Base-by-base conservation (phyloP, 2,888 invertebrate species). In the Galerucella calmariensis region DNA sequence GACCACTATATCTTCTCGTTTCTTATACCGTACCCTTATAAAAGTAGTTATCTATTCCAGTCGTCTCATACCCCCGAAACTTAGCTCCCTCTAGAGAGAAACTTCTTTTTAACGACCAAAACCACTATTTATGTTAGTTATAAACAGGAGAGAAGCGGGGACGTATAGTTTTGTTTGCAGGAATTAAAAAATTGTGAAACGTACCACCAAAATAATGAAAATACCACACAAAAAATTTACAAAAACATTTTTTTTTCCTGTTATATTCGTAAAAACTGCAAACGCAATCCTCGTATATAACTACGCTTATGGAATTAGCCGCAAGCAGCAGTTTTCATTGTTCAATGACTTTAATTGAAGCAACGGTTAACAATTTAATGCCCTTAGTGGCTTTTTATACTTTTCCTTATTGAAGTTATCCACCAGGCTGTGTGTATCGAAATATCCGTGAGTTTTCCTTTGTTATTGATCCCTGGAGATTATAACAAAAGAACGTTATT, bases 211-310 rank as follows among this genome's bases (percentile, higher is more conserved):
- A n/a, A n/a, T n/a, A n/a, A n/a, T n/a, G 20, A 20, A 20, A 1
- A 20, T 20, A 20, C 20, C 20, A 20, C 20, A 20, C 0, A 0
- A 20, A 20, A 20, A 20, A 20, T 20, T 1, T 20, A 20, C 20
- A 20, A 20, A 20, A 20, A 20, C 20, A 20, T 20, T 20, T 35
- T 5, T 35, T 35, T 35, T 68, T 94, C 16, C 96, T 97, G 78
- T 41, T 41, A 44, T 16, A n/a, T 63, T 41, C 16, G 56, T 20
- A 35, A 14, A 63, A 35, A 0, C 12, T 27, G 58, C 5, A 16
- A 20, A 2, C 9, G 14, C 10, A 20, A 1, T 58, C 2, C 9
- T 58, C 2, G 10, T 58, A 58, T 58, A 58, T 5, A 58, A 16
- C 16, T 58, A n/a, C 67, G 58, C 56, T 48, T 20, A 16, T 59